Base-by-base conservation (phyloP, 2,888 invertebrate species). In the Thumatha senex region DNA sequence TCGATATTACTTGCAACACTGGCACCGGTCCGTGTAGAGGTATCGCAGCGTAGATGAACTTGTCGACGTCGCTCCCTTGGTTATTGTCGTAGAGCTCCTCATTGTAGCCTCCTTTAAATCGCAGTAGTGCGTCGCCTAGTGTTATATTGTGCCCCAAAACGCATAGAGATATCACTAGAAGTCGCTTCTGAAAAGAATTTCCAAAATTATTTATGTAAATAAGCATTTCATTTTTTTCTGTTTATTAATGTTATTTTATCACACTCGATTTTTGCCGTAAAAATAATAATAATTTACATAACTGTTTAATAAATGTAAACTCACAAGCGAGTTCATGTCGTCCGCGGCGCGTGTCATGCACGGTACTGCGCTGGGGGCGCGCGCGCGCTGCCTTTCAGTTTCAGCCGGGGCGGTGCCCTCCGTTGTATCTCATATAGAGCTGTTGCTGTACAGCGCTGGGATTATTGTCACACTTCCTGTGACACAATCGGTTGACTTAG, bases 11-110 rank as follows among this genome's bases (percentile, higher is more conserved):
- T 12, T 73, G 63, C 15, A 78, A 75, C 30, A 76, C 57, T 10
- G 74, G 67, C 2, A 88, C 46, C 14, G 88, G 84, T 41, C 76
- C 61, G 69, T 83, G 84, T 53, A 88, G 74, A 14, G 89, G 86
- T 47, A 88, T 61, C 45, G 89, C 84, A 0, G 87, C 86, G 67
- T 72, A 84, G 51, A 83, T 67, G 51, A 77, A 68, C 8, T 84
- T 81, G 40, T 78, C 13, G 12, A 29, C 0, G 40, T 30, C 12
- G 2, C 11, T 8, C 10, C 7, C 31, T 7, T 10, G 29, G 10
- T 2, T 2, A 29, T 30, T 12, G 31, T 2, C 10, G 31, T 31
- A 29, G 40, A 29, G 7, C 13, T 29, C 56, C 11, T 31, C 31
- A 8, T 31, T 11, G 31, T 31, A 31, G 31, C 11, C 18, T 31